Evolutionary conservation across 2,113 vertebrate genomes (phyloP).

Genomic region (Ammodramus savannarum): DNA sequence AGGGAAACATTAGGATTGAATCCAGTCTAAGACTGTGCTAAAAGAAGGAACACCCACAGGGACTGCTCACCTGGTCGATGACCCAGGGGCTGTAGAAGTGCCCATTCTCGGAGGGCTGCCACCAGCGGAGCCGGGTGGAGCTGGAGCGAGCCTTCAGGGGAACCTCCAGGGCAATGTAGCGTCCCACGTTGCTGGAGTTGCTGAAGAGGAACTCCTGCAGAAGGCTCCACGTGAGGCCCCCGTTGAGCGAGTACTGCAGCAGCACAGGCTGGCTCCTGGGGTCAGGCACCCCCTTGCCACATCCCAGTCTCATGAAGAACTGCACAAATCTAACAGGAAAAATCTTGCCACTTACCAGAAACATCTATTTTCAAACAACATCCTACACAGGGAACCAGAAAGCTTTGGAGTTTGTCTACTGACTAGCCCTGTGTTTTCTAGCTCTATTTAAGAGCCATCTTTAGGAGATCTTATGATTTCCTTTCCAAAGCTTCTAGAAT

Average conservation of each 20-base stretch:
- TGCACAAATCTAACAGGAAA: constrained; percentile 86
- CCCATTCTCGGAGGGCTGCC: constrained; percentile 93
- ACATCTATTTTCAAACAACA: not conserved
- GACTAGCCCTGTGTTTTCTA: not conserved
- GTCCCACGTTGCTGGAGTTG: constrained; percentile 92
- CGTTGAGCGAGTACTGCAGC: constrained; percentile 91
- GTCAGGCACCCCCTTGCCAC: constrained; percentile 92
- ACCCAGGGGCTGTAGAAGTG: constrained; percentile 98
- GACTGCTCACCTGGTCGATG: constrained; percentile 82
- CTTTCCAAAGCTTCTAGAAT: not conserved
- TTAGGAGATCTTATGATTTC: not conserved
- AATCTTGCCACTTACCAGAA: not conserved
- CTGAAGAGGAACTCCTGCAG: constrained; percentile 97
- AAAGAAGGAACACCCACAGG: accelerated
- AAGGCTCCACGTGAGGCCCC: constrained; percentile 88
- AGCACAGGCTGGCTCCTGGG: constrained; percentile 94
- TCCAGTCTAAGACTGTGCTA: not conserved
- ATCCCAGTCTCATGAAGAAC: constrained; percentile 96
- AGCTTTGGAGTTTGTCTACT: not conserved
- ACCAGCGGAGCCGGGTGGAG: constrained; percentile 92
- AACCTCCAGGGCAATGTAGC: constrained; percentile 92
- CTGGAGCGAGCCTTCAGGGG: constrained; percentile 86
- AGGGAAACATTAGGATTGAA: not conserved
- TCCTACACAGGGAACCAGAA: not conserved
- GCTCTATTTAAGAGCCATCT: not conserved